These are phyloP conservation scores for Drosophila leontia DNA, from an alignment of 1,140 invertebrate genomes.

Conservation along the genomic window DNA sequence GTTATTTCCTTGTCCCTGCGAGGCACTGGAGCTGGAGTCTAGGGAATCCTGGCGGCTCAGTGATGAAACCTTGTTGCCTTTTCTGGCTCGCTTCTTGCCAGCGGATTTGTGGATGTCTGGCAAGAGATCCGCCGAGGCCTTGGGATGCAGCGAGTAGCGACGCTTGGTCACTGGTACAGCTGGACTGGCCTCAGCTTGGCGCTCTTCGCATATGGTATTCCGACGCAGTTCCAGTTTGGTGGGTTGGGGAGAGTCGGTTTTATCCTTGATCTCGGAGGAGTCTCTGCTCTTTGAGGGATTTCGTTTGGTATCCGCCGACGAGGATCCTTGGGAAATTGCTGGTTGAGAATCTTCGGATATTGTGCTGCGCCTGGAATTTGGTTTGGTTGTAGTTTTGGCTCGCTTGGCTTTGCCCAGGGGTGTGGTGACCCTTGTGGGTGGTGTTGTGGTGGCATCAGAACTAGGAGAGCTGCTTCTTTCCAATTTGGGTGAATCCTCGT, in stretches of 20 bases:
- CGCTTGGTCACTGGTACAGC: constrained; percentile 19
- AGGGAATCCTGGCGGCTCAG: constrained; percentile 27
- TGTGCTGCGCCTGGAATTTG: constrained; percentile 18
- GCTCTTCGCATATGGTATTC: constrained; percentile 34
- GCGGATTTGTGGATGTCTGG: background rate
- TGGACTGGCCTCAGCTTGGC: background rate
- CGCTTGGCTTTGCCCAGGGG: constrained; percentile 9
- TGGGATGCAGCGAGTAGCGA: constrained; percentile 44
- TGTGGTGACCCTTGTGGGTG: background rate
- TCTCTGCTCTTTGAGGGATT: background rate
- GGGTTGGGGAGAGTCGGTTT: background rate
- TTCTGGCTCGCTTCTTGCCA: constrained; percentile 24
- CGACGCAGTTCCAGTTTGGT: constrained; percentile 18
- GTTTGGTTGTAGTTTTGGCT: background rate
- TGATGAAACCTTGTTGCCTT: background rate
- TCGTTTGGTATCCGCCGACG: constrained; percentile 18
- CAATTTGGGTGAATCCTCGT: constrained; percentile 18
- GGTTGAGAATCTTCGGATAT: constrained; percentile 7
- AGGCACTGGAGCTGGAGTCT: constrained; percentile 48
- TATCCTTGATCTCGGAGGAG: background rate
- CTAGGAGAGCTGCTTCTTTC: constrained; percentile 15
- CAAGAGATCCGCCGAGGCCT: constrained; percentile 27
- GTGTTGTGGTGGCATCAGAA: constrained; percentile 13
- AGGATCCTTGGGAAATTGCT: constrained; percentile 3
- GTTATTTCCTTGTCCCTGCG: background rate